Evolutionary conservation across 2,888 invertebrate genomes (phyloP).

Genomic region (Caenorhabditis doughertyi): DNA sequence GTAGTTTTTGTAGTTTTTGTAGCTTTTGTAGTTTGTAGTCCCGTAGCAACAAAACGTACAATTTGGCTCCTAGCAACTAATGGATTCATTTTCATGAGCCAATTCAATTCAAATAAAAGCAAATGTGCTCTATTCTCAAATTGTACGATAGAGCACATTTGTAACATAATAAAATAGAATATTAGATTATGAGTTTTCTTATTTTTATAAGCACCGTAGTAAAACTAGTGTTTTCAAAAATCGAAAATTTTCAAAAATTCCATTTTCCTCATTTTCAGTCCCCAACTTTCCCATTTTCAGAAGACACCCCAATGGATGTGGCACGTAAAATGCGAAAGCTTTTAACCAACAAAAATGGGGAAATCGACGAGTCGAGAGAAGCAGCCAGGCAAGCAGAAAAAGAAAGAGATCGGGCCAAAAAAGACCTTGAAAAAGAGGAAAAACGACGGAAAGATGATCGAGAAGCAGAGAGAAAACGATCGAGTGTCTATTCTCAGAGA

Average conservation of each 20-base stretch:
- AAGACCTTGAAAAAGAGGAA: constrained; percentile 65
- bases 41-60: too few species aligned
- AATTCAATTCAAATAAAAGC: too few species aligned
- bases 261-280: not conserved
- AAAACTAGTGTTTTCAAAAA: too few species aligned
- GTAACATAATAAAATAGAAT: too few species aligned
- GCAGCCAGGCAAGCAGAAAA: constrained; percentile 54
- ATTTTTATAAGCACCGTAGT: not conserved
- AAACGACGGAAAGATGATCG: constrained; percentile 54
- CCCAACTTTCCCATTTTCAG: constrained; percentile 36
- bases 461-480: constrained; percentile 59
- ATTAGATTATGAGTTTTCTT: too few species aligned
- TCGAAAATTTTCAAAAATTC: too few species aligned
- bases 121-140: too few species aligned
- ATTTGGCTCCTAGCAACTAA: too few species aligned
- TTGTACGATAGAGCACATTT: not conserved
- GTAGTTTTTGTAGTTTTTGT: not conserved
- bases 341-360: constrained; percentile 54
- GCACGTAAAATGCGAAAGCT: constrained; percentile 58
- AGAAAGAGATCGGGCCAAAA: constrained; percentile 62
- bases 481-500: constrained; percentile 56
- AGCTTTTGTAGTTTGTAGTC: constrained; percentile 2
- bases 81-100: too few species aligned
- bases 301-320: constrained; percentile 60
- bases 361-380: constrained; percentile 62